These are phyloP conservation scores for Poecile atricapillus DNA, from an alignment of 2,113 vertebrate genomes.

Conservation along the genomic window DNA sequence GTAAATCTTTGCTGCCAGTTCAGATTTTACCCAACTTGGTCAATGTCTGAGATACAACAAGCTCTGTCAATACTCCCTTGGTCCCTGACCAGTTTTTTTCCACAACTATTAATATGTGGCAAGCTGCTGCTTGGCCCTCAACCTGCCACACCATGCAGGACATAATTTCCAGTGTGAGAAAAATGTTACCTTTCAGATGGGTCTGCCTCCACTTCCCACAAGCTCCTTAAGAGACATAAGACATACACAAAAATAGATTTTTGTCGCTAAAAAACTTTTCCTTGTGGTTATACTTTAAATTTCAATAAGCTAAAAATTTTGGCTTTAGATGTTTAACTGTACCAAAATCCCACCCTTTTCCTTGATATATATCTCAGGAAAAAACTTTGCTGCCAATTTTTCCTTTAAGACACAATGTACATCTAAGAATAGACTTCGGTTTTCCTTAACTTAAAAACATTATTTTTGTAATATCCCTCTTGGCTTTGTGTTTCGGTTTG, in stretches of 20 bases:
- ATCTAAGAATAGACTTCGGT: slow-evolving; percentile 19
- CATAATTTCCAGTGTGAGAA: neutral
- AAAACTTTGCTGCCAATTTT: slow-evolving; percentile 3
- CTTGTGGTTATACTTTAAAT: neutral
- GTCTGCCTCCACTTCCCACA: neutral
- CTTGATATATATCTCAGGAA: neutral
- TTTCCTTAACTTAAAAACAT: neutral
- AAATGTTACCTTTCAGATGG: neutral
- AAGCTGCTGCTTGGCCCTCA: neutral
- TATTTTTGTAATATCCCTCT: neutral
- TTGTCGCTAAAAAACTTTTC: neutral
- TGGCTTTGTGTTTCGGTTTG: neutral
- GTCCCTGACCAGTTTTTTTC: neutral
- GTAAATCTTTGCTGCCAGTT: neutral
- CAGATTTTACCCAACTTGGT: neutral
- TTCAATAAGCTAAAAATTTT: neutral
- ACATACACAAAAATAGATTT: neutral
- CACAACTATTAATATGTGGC: fast-evolving
- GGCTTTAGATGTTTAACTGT: neutral
- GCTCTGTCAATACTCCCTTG: neutral
- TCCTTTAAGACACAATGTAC: neutral
- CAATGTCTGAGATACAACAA: neutral
- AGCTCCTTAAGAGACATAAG: neutral
- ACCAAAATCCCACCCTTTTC: neutral
- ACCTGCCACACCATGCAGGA: neutral